Percentiles rank a stretch among this genome's conserved stretches.
Evolutionary conservation across 2,797 vertebrate species (phyloP).

Genomic region (Pangasius krempfi): DNA sequence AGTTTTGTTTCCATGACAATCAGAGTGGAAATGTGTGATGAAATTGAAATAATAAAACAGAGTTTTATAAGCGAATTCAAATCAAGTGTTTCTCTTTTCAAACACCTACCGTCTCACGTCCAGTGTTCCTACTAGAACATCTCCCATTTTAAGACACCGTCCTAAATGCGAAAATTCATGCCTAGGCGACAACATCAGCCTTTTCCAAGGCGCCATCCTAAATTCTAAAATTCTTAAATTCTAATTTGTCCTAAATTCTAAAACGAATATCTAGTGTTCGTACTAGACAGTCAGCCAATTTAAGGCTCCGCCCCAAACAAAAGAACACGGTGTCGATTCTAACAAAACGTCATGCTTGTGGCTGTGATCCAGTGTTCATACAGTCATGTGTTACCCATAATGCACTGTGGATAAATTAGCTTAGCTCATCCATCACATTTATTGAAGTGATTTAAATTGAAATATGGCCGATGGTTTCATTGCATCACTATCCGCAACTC

Average conservation of each 20-base stretch:
- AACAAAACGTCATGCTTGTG: not conserved
- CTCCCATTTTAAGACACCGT: not conserved
- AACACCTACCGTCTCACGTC: not conserved
- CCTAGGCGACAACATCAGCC: not conserved
- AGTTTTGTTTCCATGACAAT: constrained; percentile 64
- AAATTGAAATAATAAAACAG: constrained; percentile 85
- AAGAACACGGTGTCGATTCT: not conserved
- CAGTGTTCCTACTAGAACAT: not conserved
- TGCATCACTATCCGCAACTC: not conserved
- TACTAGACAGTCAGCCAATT: not conserved
- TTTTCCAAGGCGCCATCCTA: not conserved
- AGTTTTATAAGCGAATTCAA: constrained; percentile 73
- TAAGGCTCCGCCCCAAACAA: not conserved
- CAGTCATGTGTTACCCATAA: not conserved
- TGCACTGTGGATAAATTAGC: not conserved
- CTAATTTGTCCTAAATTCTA: not conserved
- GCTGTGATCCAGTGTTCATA: not conserved
- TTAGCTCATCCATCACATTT: not conserved
- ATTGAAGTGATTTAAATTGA: not conserved
- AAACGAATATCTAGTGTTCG: not conserved
- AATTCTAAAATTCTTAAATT: not conserved
- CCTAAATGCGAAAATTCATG: not conserved
- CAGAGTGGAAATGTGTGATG: constrained; percentile 75
- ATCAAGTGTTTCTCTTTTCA: not conserved
- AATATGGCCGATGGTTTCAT: not conserved